Base-by-base conservation (phyloP, 1,140 invertebrate genomes). In the Leptinotarsa lineolata region DNA sequence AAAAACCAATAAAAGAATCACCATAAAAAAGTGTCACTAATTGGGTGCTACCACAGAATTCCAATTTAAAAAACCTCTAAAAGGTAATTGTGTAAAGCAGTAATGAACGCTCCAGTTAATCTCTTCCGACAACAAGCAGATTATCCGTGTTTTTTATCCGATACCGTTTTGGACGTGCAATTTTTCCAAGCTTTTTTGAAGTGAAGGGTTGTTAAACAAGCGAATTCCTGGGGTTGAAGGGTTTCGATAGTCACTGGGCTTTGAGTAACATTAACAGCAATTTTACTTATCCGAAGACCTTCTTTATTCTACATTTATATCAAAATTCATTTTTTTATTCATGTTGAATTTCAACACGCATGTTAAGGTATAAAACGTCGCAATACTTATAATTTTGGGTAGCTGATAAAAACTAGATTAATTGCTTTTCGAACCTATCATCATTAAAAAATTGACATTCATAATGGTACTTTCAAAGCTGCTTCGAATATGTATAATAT, bases 141-240 rank as follows among this genome's bases (percentile, higher is more conserved):
- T 21, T 71, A 20, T 45, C 58, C 59, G 39, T 64, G 70, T 63
- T 64, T 65, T 65, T 63, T 22, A 64, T 20, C 39, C 48, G 20
- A 21, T 45, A 44, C 44, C 24, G 2, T 21, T 70, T 70, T 24
- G 39, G 21, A 15, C 44, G 12, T 54, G 59, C 59, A 18, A 64
- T 71, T 63, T 71, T 71, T 71, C 54, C n/a, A n/a, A 65, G 68
- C 21, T 24, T 69, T 69, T 69, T 69, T 11, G 59, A 69, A 21
- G 21, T 22, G 21, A 59, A 24, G 68, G 54, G 48, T 54, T 54
- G 63, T 65, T 65, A 65, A 65, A 65, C 63, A 65, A 24, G 20
- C 24, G 63, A 65, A 65, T 65, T 65, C 63, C 63, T 24, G 22
- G 63, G 24, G n/a, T 39, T 39, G 30, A 54, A 54, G 48, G 15